These are phyloP conservation scores for Venustoraphidia nigricollis DNA, from an alignment of 2,888 invertebrate species.

Conservation along the genomic window DNA sequence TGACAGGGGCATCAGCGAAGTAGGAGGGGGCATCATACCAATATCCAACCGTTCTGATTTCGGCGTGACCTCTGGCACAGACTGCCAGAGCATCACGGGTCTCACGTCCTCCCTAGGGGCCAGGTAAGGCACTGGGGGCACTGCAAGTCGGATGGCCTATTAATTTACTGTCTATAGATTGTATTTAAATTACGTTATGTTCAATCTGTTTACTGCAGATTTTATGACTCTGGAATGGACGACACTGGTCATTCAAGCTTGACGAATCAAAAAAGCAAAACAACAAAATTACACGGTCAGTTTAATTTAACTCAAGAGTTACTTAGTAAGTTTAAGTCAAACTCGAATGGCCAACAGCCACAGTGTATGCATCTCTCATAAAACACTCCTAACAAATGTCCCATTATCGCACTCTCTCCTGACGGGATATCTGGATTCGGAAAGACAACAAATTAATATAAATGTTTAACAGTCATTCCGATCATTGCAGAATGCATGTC, in stretches of 20 bases:
- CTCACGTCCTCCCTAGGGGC: constrained; percentile 3
- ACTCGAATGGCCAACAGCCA: not conserved
- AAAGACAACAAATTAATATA: no score
- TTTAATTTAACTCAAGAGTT: not conserved
- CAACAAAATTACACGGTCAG: not conserved
- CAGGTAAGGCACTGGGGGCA: not conserved
- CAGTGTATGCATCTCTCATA: constrained; percentile 1
- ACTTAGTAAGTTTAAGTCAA: no score
- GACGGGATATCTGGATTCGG: no score
- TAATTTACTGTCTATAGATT: not conserved
- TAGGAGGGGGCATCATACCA: constrained; percentile 55
- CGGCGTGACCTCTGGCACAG: constrained; percentile 20
- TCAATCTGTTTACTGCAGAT: no score
- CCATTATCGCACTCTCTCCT: no score
- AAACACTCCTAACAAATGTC: no score
- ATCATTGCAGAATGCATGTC: no score
- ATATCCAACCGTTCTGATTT: constrained; percentile 35
- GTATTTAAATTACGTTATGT: no score
- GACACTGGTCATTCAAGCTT: no score
- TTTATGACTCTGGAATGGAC: no score
- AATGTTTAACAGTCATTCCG: no score
- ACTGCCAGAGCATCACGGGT: constrained; percentile 20
- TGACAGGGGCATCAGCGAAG: constrained; percentile 40
- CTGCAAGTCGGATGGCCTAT: constrained; percentile 6
- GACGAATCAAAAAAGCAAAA: no score